Conservation (phyloP, 2,113 vertebrate species). For the Sarotherodon lohbergeri region DNA sequence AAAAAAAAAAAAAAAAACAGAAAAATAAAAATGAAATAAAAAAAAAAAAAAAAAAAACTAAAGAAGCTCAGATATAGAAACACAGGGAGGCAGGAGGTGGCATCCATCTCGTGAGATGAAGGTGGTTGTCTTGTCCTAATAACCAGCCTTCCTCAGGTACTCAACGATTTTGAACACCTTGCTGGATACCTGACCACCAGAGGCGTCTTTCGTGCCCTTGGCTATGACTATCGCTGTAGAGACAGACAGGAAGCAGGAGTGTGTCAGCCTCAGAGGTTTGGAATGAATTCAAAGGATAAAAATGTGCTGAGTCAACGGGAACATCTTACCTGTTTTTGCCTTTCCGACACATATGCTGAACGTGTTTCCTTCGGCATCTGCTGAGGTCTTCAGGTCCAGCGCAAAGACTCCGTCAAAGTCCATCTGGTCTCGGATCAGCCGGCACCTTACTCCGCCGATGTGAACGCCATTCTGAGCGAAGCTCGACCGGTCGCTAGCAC, state of each 20-base stretch:
- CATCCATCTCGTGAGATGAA: not conserved
- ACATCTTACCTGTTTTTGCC: rapidly evolving
- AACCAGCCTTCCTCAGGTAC: rapidly evolving
- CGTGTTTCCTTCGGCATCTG: rapidly evolving
- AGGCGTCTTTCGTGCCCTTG: not conserved
- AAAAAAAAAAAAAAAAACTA: not conserved
- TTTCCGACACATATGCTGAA: not conserved
- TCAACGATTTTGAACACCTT: rapidly evolving
- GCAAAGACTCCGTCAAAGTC: rapidly evolving
- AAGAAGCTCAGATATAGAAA: not conserved
- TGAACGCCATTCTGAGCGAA: not conserved
- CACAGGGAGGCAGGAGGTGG: not conserved
- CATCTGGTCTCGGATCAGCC: not conserved
- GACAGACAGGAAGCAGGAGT: not conserved
- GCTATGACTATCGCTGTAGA: slow-evolving; percentile 3
- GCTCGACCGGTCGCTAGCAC: rapidly evolving
- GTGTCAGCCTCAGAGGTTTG: not conserved
- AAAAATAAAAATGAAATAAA: too few species aligned
- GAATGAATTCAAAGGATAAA: not conserved
- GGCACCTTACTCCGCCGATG: not conserved
- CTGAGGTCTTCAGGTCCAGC: not conserved
- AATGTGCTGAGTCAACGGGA: not conserved
- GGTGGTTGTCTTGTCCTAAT: not conserved
- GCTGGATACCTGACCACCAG: rapidly evolving
- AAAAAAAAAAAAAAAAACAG: too few species aligned